These are phyloP conservation scores for Lepisosteus oculatus DNA, from an alignment of 2,113 vertebrate species.

Conservation along the genomic window DNA sequence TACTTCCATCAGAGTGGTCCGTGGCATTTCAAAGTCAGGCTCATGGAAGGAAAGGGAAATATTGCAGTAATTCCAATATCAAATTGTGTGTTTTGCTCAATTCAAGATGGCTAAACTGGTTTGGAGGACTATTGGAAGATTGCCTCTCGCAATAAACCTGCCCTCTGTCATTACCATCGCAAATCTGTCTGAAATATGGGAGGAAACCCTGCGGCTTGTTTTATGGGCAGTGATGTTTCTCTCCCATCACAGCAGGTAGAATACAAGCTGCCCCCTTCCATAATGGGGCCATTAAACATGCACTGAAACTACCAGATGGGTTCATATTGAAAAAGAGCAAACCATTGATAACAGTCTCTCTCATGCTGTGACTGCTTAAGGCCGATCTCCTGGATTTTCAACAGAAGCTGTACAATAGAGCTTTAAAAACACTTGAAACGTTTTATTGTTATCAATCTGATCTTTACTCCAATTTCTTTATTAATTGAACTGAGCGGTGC, in stretches of 20 bases:
- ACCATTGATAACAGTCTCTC: constrained; percentile 24
- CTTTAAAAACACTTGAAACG: not conserved
- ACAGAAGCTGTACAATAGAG: constrained; percentile 28
- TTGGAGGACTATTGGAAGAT: constrained; percentile 22
- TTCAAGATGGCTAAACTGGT: not conserved
- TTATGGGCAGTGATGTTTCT: constrained; percentile 23
- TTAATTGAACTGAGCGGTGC: not conserved
- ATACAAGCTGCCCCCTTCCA: constrained; percentile 38
- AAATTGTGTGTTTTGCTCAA: no score
- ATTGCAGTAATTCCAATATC: no score
- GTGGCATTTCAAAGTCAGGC: no score
- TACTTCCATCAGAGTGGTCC: no score
- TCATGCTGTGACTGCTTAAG: constrained; percentile 14
- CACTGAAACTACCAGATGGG: constrained; percentile 63
- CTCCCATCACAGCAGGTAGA: constrained; percentile 38
- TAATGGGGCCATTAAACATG: constrained; percentile 65
- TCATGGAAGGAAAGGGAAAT: no score
- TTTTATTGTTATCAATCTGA: not conserved
- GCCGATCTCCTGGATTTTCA: constrained; percentile 15
- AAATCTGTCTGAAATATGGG: constrained; percentile 19
- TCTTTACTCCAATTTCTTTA: constrained; percentile 26
- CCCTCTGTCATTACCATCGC: constrained; percentile 23
- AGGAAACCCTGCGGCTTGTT: constrained; percentile 24
- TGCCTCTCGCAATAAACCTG: constrained; percentile 26
- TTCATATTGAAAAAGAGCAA: constrained; percentile 39